phyloP scores from a whole-genome alignment of 2,797 vertebrate species.

The Trachops cirrhosus region DNA sequence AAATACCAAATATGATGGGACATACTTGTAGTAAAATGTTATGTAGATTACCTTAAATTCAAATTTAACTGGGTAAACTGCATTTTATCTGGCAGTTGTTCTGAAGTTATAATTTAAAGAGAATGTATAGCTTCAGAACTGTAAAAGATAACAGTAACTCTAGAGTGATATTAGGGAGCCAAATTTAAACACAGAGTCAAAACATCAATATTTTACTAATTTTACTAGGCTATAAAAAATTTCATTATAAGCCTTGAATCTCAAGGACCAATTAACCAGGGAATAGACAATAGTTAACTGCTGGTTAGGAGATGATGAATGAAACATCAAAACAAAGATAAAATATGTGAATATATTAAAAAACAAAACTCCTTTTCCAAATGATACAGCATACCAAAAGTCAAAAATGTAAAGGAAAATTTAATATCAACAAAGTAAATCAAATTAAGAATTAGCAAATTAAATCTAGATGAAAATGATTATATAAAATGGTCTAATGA shows the following conservation, averaged over 20 bases:
- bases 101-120: not conserved
- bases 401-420: not conserved
- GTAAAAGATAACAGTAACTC: not conserved
- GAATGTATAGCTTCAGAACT: not conserved
- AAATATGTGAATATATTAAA: not conserved
- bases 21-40: not conserved
- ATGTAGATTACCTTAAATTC: not conserved
- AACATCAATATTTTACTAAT: not conserved
- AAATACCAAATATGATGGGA: not conserved
- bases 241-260: not conserved
- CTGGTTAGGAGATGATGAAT: not conserved
- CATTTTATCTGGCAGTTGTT: not conserved
- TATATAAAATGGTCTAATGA: not conserved
- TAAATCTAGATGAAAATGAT: not conserved
- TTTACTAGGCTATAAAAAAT: not conserved
- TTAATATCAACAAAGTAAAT: not conserved
- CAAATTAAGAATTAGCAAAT: not conserved
- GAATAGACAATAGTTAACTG: not conserved
- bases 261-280: not conserved
- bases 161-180: not conserved
- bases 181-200: not conserved
- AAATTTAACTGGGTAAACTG: not conserved
- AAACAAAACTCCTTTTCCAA: not conserved
- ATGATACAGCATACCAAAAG: not conserved
- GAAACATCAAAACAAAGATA: not conserved